Evolutionary conservation across 2,888 invertebrate species (phyloP), one percentile per base, ranked within the genome.

Genomic region (Galeopsomyia nigrocyanea): DNA sequence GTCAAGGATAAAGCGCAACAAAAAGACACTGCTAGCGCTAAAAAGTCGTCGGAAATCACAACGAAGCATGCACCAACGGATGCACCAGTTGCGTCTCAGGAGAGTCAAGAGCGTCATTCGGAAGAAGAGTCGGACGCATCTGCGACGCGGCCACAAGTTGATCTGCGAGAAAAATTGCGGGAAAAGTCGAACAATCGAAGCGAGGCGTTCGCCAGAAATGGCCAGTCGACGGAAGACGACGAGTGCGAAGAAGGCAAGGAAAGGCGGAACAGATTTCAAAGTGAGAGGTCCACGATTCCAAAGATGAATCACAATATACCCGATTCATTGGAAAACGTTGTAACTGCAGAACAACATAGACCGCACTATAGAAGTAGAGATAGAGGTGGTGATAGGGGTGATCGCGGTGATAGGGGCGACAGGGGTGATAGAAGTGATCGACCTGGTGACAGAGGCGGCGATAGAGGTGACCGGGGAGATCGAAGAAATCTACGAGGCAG

Each of bases 261-360:
- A 73, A 78, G 84, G 73, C 79, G 84, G 74, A 84, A 86, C 76
- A 79, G 85, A 70, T 86, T 86, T 78, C 83, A 85, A 75, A 84
- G 78, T 64, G 86, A 86, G 68, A 80, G 85, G 71, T 80, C 79
- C 6, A 81, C 82, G 57, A 78, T 83, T 39, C 78, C 82, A 19
- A 85, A 85, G 70, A 81, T 83, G 81, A 84, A 84, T 57, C 80
- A 77, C 61, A 82, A 84, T 39, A 86, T 86, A 78, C 81, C 87
- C 73, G 79, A 87, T 80, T 81, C 85, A 21, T 76, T 87, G 77
- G 84, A 87, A 77, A 80, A 83, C 76, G 80, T 85, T 58, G 81
- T 87, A 74, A 82, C 87, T 71, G 75, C 81, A 75, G 81, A 86
- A 72, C 79, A 84, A 78, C 82, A 83, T 66, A 76, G 82, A 63